phyloP scores from a whole-genome alignment of 2,888 invertebrate genomes.

The Brachycybe producta region DNA sequence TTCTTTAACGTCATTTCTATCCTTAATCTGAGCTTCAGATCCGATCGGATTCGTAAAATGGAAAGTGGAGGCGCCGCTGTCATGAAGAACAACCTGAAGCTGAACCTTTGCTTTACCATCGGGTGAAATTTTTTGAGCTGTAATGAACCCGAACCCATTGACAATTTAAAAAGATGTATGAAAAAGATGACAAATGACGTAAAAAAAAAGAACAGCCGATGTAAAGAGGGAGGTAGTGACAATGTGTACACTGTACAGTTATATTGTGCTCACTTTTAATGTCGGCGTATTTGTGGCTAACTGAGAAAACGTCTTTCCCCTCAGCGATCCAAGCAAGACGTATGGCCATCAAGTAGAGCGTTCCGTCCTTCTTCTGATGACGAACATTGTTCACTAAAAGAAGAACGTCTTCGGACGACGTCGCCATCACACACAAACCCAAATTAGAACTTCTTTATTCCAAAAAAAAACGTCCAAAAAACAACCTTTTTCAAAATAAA shows the following conservation, averaged over 20 bases:
- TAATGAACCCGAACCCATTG: constrained; percentile 25
- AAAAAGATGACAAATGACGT: neutral
- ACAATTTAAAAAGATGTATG: neutral
- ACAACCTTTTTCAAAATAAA: too few species aligned
- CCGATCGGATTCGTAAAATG: constrained; percentile 88
- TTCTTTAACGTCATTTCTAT: constrained; percentile 86
- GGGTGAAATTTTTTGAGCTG: constrained; percentile 89
- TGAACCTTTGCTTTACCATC: constrained; percentile 97
- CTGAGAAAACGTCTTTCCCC: constrained; percentile 73
- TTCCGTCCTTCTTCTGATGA: constrained; percentile 92
- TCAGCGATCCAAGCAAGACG: constrained; percentile 93
- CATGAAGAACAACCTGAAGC: constrained; percentile 87
- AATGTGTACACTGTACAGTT: too few species aligned
- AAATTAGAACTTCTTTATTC: too few species aligned
- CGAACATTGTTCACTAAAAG: constrained; percentile 83
- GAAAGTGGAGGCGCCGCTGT: constrained; percentile 88
- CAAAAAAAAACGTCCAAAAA: too few species aligned
- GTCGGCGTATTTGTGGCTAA: constrained; percentile 86
- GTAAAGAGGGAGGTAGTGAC: neutral
- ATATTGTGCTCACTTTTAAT: constrained; percentile 63
- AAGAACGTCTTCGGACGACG: constrained; percentile 87
- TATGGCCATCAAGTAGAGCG: constrained; percentile 88
- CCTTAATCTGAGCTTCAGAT: constrained; percentile 65
- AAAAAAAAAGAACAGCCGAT: neutral
- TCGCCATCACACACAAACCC: constrained; percentile 66